Evolutionary conservation across 2,113 vertebrate genomes (phyloP).

Genomic region (Callipepla squamata): DNA sequence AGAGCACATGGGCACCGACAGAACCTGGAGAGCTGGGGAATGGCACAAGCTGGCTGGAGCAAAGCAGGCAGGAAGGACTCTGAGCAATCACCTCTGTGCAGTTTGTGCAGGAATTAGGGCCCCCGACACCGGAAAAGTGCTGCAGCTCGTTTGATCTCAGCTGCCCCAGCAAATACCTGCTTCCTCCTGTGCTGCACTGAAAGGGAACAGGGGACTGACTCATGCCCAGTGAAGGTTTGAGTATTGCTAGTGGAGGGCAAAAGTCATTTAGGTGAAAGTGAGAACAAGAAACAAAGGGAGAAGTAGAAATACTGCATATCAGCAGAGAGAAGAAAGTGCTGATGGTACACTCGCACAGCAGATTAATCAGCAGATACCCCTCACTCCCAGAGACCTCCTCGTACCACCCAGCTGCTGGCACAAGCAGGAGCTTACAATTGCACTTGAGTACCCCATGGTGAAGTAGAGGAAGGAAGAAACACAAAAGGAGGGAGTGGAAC

Average conservation of each 20-base stretch:
- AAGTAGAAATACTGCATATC: neutral
- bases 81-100: neutral
- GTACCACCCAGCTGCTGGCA: neutral
- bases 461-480: neutral
- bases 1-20: fast-evolving
- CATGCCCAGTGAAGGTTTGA: neutral
- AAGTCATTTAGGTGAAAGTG: neutral
- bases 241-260: neutral
- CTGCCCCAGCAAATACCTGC: neutral
- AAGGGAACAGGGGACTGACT: neutral
- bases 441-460: neutral
- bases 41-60: neutral
- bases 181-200: neutral
- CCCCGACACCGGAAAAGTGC: neutral
- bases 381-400: fast-evolving
- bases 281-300: neutral
- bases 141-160: neutral
- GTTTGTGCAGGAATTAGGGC: neutral
- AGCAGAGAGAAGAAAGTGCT: neutral
- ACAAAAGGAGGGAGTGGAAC: neutral
- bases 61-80: fast-evolving
- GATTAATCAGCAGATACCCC: neutral
- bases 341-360: neutral
- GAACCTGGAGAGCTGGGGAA: neutral
- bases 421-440: neutral